Conservation (phyloP, 1,140 invertebrate genomes). For the Cryptotermes secundus region DNA sequence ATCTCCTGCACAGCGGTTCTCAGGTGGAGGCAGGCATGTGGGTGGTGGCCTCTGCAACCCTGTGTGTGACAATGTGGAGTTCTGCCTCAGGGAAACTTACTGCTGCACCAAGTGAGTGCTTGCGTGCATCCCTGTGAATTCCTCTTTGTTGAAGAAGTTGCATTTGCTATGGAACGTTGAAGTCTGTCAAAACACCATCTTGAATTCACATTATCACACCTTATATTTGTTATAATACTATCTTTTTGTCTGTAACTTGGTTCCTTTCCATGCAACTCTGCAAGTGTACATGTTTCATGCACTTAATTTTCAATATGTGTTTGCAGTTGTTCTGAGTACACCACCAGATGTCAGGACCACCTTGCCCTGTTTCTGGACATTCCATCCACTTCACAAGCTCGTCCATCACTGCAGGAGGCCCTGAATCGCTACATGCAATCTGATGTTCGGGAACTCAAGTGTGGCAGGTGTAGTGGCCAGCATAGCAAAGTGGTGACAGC, state of each 20-base stretch:
- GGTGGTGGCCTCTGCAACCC: background rate
- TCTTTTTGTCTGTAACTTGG: no score
- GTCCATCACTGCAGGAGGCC: background rate
- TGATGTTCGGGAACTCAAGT: background rate
- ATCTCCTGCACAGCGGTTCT: background rate
- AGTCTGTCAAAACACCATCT: no score
- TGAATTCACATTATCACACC: no score
- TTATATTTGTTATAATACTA: no score
- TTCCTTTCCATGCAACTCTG: no score
- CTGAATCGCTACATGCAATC: background rate
- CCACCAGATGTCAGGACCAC: background rate
- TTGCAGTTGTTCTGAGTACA: background rate
- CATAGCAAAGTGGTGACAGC: background rate
- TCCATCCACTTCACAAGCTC: background rate
- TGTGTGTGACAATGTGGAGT: background rate
- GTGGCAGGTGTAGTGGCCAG: background rate
- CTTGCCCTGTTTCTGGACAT: background rate
- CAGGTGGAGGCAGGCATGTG: background rate
- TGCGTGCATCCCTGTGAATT: background rate
- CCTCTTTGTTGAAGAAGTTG: background rate
- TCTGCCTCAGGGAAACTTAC: background rate
- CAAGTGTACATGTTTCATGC: no score
- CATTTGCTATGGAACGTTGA: no score
- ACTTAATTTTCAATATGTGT: background rate
- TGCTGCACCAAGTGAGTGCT: background rate